Base-by-base conservation (phyloP, 2,888 invertebrate genomes). In the Danaus chrysippus region DNA sequence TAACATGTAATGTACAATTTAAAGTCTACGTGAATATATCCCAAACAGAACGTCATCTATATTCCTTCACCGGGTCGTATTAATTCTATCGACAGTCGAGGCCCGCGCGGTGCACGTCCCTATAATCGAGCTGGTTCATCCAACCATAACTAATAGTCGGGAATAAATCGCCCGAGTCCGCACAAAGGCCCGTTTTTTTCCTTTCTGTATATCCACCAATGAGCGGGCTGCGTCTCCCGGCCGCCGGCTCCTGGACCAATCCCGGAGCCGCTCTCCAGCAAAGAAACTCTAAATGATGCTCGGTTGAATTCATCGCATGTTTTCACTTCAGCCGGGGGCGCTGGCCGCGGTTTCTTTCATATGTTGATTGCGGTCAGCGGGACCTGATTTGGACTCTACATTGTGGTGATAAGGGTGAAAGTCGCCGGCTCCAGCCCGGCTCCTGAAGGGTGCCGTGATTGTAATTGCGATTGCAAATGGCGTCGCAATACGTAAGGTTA, bases 71-170 rank as follows among this genome's bases (percentile, higher is more conserved):
- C 8, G 8, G 0, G 23, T 34, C 23, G 23, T 34, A 34, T 6
- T 34, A 34, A 52, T 44, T 9, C 11, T 63, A 63, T 63, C 59
- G 60, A 66, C 52, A 57, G 17, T 41, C 17, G 17, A 49, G 10
- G 10, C 17, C 15, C 17, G 23, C n/a, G 15, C 42, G 19, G 13
- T 41, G 2, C 49, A 34, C 61, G 56, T 56, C 62, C 56, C 65
- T 64, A 62, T 19, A 23, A 43, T 1, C 17, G 56, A 42, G 63
- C 61, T 58, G 59, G 66, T 44, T 63, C 87, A 83, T 75, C 82
- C 84, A 79, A 86, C 85, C 90, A 81, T 88, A 84, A 89, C 89
- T 90, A 90, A 90, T 88, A 87, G 87, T 86, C 82, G 85, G 82
- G 90, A 87, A 87, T 84, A 84, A 86, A 84, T 85, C 84, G 82